Percentiles rank a stretch among this genome's conserved stretches.
Conservation (phyloP, 2,113 vertebrate species). For the Heterochromis multidens region DNA sequence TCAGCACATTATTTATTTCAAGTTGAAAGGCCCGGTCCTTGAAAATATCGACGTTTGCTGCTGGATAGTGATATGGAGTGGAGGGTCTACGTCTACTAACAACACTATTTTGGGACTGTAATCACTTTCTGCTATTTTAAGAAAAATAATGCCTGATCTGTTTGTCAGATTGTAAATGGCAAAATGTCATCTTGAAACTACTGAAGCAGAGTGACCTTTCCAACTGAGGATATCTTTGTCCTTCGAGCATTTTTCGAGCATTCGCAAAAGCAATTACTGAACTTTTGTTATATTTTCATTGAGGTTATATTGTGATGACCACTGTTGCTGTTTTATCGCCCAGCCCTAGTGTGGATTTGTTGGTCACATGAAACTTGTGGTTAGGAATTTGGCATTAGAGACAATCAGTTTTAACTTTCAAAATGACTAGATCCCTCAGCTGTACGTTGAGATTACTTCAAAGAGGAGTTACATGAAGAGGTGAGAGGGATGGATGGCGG, state of each 20-base stretch:
- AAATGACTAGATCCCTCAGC: not conserved
- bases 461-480: not conserved
- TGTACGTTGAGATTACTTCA: not conserved
- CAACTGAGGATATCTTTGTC: not conserved
- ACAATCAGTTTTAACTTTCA: constrained; percentile 46
- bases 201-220: not conserved
- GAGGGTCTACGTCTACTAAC: not conserved
- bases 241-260: not conserved
- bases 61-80: not conserved
- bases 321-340: not conserved
- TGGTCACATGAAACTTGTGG: not conserved
- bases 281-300: not conserved
- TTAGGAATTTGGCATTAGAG: constrained; percentile 9
- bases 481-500: not conserved
- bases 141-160: not conserved
- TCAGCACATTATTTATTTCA: not conserved
- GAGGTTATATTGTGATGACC: not conserved
- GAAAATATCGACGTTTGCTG: not conserved
- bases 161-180: not conserved
- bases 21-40: not conserved
- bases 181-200: not conserved
- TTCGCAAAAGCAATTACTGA: not conserved
- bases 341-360: not conserved
- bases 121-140: not conserved
- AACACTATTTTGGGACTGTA: not conserved